Evolutionary conservation across 2,888 invertebrate genomes (phyloP).

Genomic region (Calephelis perditalis): DNA sequence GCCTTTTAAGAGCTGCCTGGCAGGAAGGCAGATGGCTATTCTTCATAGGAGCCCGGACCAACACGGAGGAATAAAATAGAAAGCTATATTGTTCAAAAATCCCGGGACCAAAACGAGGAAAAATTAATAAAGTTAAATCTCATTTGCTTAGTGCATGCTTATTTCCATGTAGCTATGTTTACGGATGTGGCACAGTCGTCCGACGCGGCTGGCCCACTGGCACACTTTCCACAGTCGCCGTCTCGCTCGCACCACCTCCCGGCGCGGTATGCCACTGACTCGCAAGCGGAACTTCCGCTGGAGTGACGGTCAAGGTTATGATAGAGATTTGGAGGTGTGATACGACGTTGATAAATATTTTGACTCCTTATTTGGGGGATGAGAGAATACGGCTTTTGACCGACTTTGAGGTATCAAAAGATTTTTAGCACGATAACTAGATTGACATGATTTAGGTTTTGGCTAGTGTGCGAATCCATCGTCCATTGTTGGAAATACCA

Average conservation of each 20-base stretch:
- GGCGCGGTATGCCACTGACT: conserved; percentile 5
- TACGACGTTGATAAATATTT: conserved; percentile 6
- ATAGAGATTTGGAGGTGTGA: conserved; percentile 29
- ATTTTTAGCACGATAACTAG: no score
- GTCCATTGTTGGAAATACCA: no score
- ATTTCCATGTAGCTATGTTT: conserved; percentile 25
- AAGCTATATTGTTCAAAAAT: no score
- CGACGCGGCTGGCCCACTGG: conserved; percentile 38
- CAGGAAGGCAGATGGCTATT: no score
- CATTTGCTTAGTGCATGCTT: conserved; percentile 6
- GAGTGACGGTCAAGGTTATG: conserved; percentile 62
- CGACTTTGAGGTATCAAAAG: background rate
- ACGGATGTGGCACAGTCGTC: conserved; percentile 55
- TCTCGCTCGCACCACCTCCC: conserved; percentile 34
- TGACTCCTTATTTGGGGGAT: conserved; percentile 1
- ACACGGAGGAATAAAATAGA: no score
- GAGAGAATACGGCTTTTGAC: background rate
- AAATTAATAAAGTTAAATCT: conserved; percentile 1
- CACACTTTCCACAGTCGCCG: conserved; percentile 48
- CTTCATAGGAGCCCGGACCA: no score
- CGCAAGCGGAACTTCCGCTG: conserved; percentile 19
- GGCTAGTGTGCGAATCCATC: no score
- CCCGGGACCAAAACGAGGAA: background rate
- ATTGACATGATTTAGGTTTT: no score
- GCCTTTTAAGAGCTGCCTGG: no score